Base-by-base conservation (phyloP, 2,797 vertebrate species). In the Cetoscarus ocellatus region DNA sequence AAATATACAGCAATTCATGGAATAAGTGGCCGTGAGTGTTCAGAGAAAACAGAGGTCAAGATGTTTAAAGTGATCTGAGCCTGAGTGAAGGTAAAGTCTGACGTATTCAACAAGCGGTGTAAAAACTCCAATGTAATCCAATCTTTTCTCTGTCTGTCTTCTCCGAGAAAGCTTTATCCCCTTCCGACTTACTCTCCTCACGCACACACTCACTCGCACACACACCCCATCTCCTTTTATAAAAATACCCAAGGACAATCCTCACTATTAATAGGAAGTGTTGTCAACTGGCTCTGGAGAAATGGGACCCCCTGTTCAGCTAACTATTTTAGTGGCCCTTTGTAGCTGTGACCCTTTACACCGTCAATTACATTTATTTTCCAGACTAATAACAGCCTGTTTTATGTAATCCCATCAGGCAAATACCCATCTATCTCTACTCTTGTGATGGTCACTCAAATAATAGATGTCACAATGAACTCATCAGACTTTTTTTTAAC, bases 241-340 rank as follows among this genome's bases (percentile, higher is more conserved):
- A 89, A 92, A 93, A 91, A 93, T 90, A 92, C 84, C 86, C 93
- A 94, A 94, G 92, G 93, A 93, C 92, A 92, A 91, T 91, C 92
- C 92, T 88, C 78, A 73, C 92, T 94, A 94, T 92, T 89, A 92
- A 90, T 93, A 94, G 90, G 74, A 84, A 89, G 85, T 86, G 92
- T 88, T 92, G 92, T 92, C 91, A 94, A 91, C 88, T 79, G 90
- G 88, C 84, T 80, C 70, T 68, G 82, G 87, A 92, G 91, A 93
- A 92, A 88, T 80, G 85, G 69, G 84, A 91, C 86, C 91, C 89
- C 90, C 82, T 91, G 88, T 90, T 80, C 77, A 39, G 83, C 85
- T 92, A 91, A 93, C 87, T 91, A 91, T 92, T 93, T 92, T 90
- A 71, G 83, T 61, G 51, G 81, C 51, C 74, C 86, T 88, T 91